phyloP scores from a whole-genome alignment of 1,140 invertebrate species.

The Nylanderia fulva region DNA sequence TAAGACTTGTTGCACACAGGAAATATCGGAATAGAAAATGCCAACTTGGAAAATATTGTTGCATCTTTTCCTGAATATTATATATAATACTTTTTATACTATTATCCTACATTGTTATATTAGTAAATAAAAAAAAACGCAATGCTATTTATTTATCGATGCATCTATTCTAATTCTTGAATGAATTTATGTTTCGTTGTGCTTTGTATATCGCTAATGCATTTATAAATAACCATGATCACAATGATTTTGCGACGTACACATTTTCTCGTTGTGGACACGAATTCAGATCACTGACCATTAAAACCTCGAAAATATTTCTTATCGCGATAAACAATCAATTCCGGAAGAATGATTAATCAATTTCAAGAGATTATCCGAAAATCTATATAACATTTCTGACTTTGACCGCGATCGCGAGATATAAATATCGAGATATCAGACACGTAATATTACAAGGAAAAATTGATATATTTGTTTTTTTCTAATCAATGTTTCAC shows the following conservation, averaged over 20 bases:
- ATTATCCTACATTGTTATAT: conserved; percentile 3
- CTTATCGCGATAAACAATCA: conserved; percentile 11
- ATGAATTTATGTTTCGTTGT: neutral
- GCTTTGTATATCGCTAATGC: neutral
- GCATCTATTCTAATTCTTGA: conserved; percentile 1
- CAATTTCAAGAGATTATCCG: conserved; percentile 32
- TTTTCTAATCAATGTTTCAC: too few species aligned
- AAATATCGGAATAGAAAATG: neutral
- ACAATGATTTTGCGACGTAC: conserved; percentile 8
- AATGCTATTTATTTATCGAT: neutral
- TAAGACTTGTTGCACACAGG: neutral
- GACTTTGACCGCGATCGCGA: conserved; percentile 37
- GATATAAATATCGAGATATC: conserved; percentile 16
- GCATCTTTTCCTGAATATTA: neutral
- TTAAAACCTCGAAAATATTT: conserved; percentile 47
- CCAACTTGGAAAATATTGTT: neutral
- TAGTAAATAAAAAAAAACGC: neutral
- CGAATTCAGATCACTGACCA: conserved; percentile 30
- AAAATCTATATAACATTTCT: neutral
- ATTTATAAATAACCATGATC: neutral
- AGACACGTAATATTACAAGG: neutral
- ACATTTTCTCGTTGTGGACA: neutral
- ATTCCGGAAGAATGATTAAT: conserved; percentile 42
- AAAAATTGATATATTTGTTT: conserved; percentile 18
- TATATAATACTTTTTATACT: conserved; percentile 4